phyloP scores from a whole-genome alignment of 2,113 vertebrate species.

The Riparia riparia region DNA sequence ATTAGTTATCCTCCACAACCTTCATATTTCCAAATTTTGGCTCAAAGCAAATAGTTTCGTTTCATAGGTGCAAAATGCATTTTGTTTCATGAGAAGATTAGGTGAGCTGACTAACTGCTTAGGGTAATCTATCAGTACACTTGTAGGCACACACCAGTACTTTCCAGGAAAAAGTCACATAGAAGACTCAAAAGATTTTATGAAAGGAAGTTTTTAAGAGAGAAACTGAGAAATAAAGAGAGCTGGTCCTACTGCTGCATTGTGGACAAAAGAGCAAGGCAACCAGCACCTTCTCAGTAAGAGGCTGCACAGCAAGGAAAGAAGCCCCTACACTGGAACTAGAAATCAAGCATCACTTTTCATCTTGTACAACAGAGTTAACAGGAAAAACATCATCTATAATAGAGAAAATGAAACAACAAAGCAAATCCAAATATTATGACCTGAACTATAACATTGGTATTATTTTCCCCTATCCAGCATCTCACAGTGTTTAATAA shows the following conservation, averaged over 20 bases:
- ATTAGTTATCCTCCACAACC: background rate
- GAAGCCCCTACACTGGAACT: background rate
- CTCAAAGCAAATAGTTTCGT: conserved; percentile 46
- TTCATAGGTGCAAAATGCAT: conserved; percentile 48
- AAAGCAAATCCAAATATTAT: background rate
- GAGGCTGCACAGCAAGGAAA: background rate
- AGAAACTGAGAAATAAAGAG: conserved; percentile 12
- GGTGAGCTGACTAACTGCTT: conserved; percentile 49
- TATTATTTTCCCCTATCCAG: background rate
- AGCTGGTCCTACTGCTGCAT: background rate
- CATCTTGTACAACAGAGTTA: background rate
- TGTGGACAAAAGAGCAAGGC: background rate
- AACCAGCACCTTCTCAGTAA: background rate
- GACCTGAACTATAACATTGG: background rate
- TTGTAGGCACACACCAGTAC: background rate
- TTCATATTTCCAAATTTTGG: background rate
- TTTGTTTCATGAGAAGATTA: conserved; percentile 60
- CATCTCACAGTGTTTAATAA: background rate
- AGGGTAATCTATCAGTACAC: conserved; percentile 28
- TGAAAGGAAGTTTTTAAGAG: conserved; percentile 48
- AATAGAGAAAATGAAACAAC: background rate
- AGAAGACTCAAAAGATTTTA: conserved; percentile 45
- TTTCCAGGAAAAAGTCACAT: conserved; percentile 41
- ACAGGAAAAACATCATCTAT: background rate
- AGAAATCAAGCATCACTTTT: background rate